These are phyloP conservation scores for Condylura cristata DNA, from an alignment of 2,113 vertebrate genomes.

Conservation along the genomic window DNA sequence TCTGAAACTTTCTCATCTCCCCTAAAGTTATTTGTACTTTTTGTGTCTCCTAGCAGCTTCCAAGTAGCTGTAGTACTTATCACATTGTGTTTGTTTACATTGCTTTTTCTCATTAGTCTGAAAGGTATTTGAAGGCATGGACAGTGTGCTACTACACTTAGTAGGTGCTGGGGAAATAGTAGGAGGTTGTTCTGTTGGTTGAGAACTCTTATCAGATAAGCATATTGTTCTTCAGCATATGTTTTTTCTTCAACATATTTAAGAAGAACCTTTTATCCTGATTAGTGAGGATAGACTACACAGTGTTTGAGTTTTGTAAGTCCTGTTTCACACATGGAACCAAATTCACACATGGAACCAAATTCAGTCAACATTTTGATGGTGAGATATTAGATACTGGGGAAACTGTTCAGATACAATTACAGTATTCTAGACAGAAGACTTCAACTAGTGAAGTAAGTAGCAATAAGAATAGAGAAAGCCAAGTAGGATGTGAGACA, in stretches of 20 bases:
- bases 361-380: not conserved
- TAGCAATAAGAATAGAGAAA: conserved; percentile 6
- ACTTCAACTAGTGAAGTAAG: conserved; percentile 31
- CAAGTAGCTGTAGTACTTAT: conserved; percentile 23
- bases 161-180: conserved; percentile 30
- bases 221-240: not conserved
- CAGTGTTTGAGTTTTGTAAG: not conserved
- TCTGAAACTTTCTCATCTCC: not conserved
- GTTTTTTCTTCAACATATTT: not conserved
- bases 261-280: conserved; percentile 2
- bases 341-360: not conserved
- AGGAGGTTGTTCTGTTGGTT: conserved; percentile 8
- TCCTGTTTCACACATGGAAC: conserved; percentile 13
- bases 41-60: not conserved
- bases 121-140: not conserved
- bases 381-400: not conserved
- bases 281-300: not conserved
- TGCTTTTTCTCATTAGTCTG: conserved; percentile 15
- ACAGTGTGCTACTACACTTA: not conserved
- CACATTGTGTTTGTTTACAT: conserved; percentile 12
- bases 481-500: not conserved
- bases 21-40: not conserved
- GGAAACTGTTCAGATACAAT: not conserved
- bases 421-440: not conserved
- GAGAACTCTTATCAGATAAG: not conserved